Evolutionary conservation across 2,888 invertebrate genomes (phyloP).

Genomic region (Tenodera sinensis): DNA sequence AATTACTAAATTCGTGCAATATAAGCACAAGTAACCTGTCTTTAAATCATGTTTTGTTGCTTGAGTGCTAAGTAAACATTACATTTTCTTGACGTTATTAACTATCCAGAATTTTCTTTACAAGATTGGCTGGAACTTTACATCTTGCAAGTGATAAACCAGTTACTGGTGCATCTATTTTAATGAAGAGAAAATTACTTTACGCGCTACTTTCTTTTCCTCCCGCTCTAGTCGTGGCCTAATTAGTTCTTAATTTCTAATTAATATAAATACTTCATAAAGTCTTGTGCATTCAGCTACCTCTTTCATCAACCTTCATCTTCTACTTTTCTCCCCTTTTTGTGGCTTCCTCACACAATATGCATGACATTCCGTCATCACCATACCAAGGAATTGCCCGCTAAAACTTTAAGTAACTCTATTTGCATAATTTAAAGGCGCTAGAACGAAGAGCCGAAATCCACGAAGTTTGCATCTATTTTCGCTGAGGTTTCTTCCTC

Average conservation of each 20-base stretch:
- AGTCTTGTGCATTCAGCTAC: background rate
- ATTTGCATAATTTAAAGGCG: background rate
- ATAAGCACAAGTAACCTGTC: too few species aligned
- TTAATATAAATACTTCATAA: constrained; percentile 16
- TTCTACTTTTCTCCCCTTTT: background rate
- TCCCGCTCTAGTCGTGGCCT: background rate
- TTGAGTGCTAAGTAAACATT: too few species aligned
- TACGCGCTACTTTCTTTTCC: background rate
- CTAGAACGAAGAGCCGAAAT: background rate
- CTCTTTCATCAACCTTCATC: background rate
- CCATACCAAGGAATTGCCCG: background rate
- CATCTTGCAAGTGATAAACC: too few species aligned
- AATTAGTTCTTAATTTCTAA: constrained; percentile 15
- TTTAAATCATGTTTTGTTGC: too few species aligned
- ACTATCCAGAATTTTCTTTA: too few species aligned
- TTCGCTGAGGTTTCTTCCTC: background rate
- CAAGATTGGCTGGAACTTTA: too few species aligned
- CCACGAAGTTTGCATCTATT: background rate
- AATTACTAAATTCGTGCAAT: too few species aligned
- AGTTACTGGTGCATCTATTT: background rate
- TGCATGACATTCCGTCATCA: background rate
- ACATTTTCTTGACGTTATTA: too few species aligned
- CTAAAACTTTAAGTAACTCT: constrained; percentile 8
- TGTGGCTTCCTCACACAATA: background rate
- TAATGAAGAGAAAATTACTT: background rate